These are phyloP conservation scores for Acleris laterana DNA, from an alignment of 2,888 invertebrate genomes.

Conservation along the genomic window DNA sequence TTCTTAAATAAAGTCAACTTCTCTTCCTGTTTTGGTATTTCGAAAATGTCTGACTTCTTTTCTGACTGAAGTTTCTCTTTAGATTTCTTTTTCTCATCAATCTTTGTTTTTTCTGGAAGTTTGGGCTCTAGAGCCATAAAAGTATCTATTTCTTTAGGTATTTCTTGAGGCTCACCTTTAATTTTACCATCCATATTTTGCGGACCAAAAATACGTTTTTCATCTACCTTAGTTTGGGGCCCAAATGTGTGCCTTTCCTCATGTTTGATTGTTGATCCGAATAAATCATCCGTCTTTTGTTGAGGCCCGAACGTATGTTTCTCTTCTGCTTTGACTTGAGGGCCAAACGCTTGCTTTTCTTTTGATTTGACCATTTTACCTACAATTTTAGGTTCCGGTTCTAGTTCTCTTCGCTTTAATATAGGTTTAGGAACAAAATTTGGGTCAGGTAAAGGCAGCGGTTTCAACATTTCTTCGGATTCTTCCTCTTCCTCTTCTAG, in stretches of 20 bases:
- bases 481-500: constrained; percentile 74
- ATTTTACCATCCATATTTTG: constrained; percentile 9
- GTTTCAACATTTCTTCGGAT: constrained; percentile 85
- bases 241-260: constrained; percentile 38
- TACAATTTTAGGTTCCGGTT: constrained; percentile 49
- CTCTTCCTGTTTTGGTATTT: constrained; percentile 65
- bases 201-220: constrained; percentile 31
- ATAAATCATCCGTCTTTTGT: no score
- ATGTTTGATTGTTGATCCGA: constrained; percentile 20
- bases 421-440: constrained; percentile 92
- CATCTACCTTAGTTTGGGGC: constrained; percentile 18
- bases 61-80: constrained; percentile 34
- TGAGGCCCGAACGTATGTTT: constrained; percentile 38
- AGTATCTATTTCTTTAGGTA: constrained; percentile 41
- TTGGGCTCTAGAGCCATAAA: constrained; percentile 44
- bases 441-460: constrained; percentile 87
- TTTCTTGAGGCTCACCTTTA: constrained; percentile 54
- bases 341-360: constrained; percentile 41
- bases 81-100: constrained; percentile 29
- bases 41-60: constrained; percentile 25
- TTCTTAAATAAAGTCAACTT: constrained; percentile 72
- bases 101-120: constrained; percentile 49
- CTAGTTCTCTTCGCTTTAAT: constrained; percentile 85
- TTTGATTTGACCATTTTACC: constrained; percentile 33
- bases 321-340: constrained; percentile 38